Base-by-base conservation (phyloP, 2,888 invertebrate species). In the Tinea pellionella region DNA sequence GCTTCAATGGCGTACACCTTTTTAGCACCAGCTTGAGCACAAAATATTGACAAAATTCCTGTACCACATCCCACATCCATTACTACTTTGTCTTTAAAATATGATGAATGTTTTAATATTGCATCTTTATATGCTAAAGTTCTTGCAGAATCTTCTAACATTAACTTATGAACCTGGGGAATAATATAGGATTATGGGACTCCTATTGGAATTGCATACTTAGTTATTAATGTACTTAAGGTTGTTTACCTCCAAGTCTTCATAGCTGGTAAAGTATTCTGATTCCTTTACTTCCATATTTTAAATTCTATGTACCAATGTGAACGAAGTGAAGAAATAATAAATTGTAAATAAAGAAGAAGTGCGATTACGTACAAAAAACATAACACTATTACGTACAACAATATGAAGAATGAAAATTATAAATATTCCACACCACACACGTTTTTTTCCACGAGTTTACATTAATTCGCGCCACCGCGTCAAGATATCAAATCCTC, bases 41-140 rank as follows among this genome's bases (percentile, higher is more conserved):
- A 96, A 78, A 96, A 96, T 69, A 97, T 85, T 1, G 97, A 96
- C 24, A 98, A 80, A 66, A 98, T 95, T 24, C 97, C 95, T 15
- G 94, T 94, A 0, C 96, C 96, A 63, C 95, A 93, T 1, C 96
- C 96, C 59, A 96, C 92, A 80, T 96, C 96, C 85, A 97, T 88
- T 0, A 97, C 94, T 60, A 91, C 75, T 88, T 96, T 97, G 62
- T 91, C 92, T 68, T 90, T 85, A 67, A 98, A 94, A 61, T 90
- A 75, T 1, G 89, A 80, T 67, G 86, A 86, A 66, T 92, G 92
- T 29, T 88, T 82, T 51, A 91, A 76, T 69, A 98, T 96, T 0
- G 96, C 96, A 69, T 93, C 89, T 71, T 89, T 90, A 71, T 97
- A 98, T 1, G 95, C 91, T 65, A 90, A 84, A 60, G 94, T 96